phyloP scores from a whole-genome alignment of 2,113 vertebrate genomes.

The Piaya cayana region DNA sequence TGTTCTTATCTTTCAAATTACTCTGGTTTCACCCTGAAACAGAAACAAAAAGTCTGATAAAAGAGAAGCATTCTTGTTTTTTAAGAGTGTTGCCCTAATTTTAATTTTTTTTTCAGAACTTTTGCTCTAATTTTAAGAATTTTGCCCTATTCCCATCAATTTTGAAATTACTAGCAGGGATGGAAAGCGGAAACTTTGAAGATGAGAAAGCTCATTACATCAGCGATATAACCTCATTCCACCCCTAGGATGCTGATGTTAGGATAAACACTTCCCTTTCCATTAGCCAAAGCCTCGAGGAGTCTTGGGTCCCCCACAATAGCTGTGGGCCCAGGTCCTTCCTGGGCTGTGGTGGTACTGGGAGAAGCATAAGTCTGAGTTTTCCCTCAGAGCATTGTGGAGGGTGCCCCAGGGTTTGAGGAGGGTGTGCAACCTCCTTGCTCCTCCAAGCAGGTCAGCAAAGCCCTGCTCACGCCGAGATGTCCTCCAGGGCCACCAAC shows the following conservation, averaged over 20 bases:
- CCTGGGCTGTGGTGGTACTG: neutral
- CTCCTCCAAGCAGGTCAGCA: neutral
- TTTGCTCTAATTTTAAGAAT: neutral
- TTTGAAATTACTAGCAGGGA: neutral
- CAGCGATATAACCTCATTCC: neutral
- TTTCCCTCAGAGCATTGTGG: rapidly evolving
- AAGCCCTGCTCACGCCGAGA: rapidly evolving
- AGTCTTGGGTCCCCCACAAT: rapidly evolving
- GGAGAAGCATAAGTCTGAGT: rapidly evolving
- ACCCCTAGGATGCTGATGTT: neutral
- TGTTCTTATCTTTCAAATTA: neutral
- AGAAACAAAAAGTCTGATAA: neutral
- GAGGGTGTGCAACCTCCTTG: neutral
- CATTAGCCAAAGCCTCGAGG: neutral
- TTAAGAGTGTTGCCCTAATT: neutral
- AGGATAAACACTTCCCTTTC: neutral
- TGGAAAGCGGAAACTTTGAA: neutral
- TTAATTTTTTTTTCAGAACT: neutral
- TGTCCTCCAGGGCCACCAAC: neutral
- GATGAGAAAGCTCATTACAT: neutral
- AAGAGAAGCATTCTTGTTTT: neutral
- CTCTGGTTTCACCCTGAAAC: neutral
- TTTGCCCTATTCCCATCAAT: neutral
- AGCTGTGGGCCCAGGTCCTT: neutral
- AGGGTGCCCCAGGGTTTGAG: neutral